Conservation (phyloP, 2,113 vertebrate species). For the Labeo rohita region DNA sequence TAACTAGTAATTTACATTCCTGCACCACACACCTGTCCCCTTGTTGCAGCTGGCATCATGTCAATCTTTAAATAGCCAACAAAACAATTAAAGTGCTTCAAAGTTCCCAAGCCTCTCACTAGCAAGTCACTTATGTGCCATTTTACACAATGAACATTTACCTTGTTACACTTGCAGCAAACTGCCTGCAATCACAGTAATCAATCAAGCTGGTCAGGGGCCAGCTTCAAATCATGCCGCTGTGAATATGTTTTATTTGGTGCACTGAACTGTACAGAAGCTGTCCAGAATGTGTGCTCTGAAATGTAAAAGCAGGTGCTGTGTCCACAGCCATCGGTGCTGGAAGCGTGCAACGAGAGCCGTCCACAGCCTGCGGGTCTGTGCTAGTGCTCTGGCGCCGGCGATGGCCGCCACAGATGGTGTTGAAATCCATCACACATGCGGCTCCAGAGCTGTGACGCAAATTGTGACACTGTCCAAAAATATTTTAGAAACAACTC, state of each 20-base stretch:
- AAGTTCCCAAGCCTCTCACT: not conserved
- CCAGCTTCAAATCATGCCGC: slow-evolving; percentile 5
- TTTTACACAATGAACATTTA: slow-evolving; percentile 12
- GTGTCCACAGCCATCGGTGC: not conserved
- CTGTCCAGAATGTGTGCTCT: not conserved
- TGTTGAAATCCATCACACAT: slow-evolving; percentile 53
- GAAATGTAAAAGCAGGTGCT: slow-evolving; percentile 23
- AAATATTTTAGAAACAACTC: not conserved
- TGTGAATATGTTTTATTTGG: slow-evolving; percentile 13
- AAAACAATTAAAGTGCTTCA: not conserved
- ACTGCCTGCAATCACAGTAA: slow-evolving; percentile 4
- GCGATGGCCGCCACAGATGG: slow-evolving; percentile 48
- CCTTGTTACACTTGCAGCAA: slow-evolving; percentile 21
- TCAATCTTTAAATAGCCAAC: not conserved
- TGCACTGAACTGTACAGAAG: not conserved
- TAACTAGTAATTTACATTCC: not conserved
- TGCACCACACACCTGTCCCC: not conserved
- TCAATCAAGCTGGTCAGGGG: not conserved
- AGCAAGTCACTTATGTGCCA: not conserved
- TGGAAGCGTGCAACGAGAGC: slow-evolving; percentile 33
- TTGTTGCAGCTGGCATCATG: not conserved
- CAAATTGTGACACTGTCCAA: slow-evolving; percentile 48
- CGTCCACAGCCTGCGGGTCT: slow-evolving; percentile 38
- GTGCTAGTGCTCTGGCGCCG: slow-evolving; percentile 36
- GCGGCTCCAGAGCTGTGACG: slow-evolving; percentile 46